phyloP scores from a whole-genome alignment of 2,888 invertebrate genomes.

The Tridacna crocea region DNA sequence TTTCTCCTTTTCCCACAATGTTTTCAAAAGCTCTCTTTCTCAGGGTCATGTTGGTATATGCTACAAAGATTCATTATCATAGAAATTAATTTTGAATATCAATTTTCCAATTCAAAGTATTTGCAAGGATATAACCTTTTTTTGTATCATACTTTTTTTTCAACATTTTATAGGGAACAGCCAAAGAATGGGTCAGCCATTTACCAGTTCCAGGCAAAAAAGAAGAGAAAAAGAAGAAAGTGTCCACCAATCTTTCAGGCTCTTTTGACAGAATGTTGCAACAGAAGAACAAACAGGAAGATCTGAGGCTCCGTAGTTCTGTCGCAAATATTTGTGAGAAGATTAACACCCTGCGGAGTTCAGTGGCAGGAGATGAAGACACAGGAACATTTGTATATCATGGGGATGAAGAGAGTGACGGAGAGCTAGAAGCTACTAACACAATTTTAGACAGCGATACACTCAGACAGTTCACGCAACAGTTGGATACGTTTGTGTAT shows the following conservation, averaged over 20 bases:
- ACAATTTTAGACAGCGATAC: conserved; percentile 52
- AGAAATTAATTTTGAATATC: too few species aligned
- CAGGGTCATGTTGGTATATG: too few species aligned
- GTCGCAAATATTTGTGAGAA: conserved; percentile 52
- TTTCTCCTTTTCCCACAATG: too few species aligned
- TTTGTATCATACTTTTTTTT: too few species aligned
- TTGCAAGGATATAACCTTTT: too few species aligned
- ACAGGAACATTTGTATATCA: conserved; percentile 47
- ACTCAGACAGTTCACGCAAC: conserved; percentile 50
- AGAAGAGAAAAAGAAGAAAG: conserved; percentile 31
- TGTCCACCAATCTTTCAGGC: conserved; percentile 29
- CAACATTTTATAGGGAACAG: conserved; percentile 38
- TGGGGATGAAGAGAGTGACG: conserved; percentile 40
- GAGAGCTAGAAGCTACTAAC: conserved; percentile 52
- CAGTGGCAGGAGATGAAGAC: conserved; percentile 32
- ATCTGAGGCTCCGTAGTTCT: conserved; percentile 45
- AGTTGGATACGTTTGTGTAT: conserved; percentile 54
- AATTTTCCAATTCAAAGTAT: too few species aligned
- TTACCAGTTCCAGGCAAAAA: conserved; percentile 48
- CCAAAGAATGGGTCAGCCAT: conserved; percentile 23
- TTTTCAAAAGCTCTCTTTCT: too few species aligned
- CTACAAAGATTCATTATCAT: too few species aligned
- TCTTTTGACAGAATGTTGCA: conserved; percentile 49
- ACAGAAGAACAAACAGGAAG: conserved; percentile 47
- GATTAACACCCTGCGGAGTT: conserved; percentile 46